Evolutionary conservation across 2,888 invertebrate species (phyloP).

Genomic region (Eretmocerus hayati): DNA sequence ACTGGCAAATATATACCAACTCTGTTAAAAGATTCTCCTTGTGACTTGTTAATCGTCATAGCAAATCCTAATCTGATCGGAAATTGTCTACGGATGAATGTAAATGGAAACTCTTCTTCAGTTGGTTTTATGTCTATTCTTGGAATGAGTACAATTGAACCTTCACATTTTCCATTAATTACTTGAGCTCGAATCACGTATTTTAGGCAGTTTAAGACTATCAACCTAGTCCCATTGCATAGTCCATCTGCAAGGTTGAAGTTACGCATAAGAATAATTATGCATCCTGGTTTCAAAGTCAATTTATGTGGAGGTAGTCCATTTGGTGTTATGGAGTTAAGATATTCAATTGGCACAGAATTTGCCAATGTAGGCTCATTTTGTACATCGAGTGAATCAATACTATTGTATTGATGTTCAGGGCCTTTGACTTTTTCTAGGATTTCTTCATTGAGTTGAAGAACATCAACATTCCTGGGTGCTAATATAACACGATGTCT

Average conservation of each 20-base stretch:
- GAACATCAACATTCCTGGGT: slow-evolving; percentile 23
- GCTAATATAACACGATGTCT: slow-evolving; percentile 23
- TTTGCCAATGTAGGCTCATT: slow-evolving; percentile 13
- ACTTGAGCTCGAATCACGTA: slow-evolving; percentile 23
- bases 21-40: slow-evolving; percentile 20
- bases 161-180: slow-evolving; percentile 21
- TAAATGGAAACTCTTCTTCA: slow-evolving; percentile 20
- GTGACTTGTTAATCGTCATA: slow-evolving; percentile 25
- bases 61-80: slow-evolving; percentile 24
- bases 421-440: slow-evolving; percentile 15
- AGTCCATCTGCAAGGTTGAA: slow-evolving; percentile 22
- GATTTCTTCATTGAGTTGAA: slow-evolving; percentile 21
- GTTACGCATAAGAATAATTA: slow-evolving; percentile 25
- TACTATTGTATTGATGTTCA: slow-evolving; percentile 17
- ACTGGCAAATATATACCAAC: slow-evolving; percentile 19
- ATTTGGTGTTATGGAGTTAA: slow-evolving; percentile 18
- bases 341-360: slow-evolving; percentile 17
- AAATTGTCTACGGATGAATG: slow-evolving; percentile 21
- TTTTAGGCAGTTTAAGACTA: slow-evolving; percentile 18
- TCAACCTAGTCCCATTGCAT: slow-evolving; percentile 25
- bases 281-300: slow-evolving; percentile 16
- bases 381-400: slow-evolving; percentile 16
- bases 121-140: slow-evolving; percentile 19
- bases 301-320: slow-evolving; percentile 21
- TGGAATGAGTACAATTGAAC: slow-evolving; percentile 16